A percentile compares a stretch with the other conserved stretches of the same genome.
Conservation (phyloP, 2,888 invertebrate species). For the Torymus texanus region DNA sequence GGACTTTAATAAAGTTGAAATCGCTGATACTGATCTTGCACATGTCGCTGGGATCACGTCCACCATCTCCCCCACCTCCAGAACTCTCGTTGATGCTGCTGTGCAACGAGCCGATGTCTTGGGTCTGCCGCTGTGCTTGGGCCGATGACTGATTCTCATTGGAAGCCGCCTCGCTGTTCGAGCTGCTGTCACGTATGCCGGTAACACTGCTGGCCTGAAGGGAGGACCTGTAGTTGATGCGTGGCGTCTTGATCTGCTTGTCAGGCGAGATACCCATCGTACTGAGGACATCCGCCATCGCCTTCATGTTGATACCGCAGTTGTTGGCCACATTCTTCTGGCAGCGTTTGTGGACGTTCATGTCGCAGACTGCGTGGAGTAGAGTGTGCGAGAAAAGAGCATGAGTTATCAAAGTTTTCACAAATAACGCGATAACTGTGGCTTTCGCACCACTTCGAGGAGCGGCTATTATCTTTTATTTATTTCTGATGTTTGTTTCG, state of each 20-base stretch:
- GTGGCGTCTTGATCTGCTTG: conserved; percentile 80
- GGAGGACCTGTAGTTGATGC: conserved; percentile 66
- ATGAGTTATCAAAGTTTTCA: conserved; percentile 17
- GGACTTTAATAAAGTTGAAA: conserved; percentile 98
- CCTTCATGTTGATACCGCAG: conserved; percentile 98
- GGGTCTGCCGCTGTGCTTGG: conserved; percentile 48
- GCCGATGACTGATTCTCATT: conserved; percentile 41
- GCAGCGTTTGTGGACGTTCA: conserved; percentile 99
- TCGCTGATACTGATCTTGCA: conserved; percentile 86
- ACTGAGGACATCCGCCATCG: conserved; percentile 94
- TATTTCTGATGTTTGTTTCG: conserved; percentile 14
- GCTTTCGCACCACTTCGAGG: conserved; percentile 4
- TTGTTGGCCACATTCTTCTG: conserved; percentile 99
- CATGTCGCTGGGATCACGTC: conserved; percentile 57
- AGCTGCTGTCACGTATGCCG: conserved; percentile 29
- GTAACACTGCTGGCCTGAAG: conserved; percentile 49
- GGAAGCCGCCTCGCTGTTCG: conserved; percentile 24
- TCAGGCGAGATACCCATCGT: conserved; percentile 94
- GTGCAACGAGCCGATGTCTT: conserved; percentile 47
- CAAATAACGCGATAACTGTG: conserved; percentile 27
- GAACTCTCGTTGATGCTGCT: conserved; percentile 43
- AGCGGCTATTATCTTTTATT: conserved; percentile 18
- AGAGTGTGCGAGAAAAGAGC: background rate
- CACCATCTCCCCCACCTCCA: conserved; percentile 32
- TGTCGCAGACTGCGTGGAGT: conserved; percentile 85